Base-by-base conservation (phyloP, 2,113 vertebrate genomes). In the Oncorhynchus mykiss region DNA sequence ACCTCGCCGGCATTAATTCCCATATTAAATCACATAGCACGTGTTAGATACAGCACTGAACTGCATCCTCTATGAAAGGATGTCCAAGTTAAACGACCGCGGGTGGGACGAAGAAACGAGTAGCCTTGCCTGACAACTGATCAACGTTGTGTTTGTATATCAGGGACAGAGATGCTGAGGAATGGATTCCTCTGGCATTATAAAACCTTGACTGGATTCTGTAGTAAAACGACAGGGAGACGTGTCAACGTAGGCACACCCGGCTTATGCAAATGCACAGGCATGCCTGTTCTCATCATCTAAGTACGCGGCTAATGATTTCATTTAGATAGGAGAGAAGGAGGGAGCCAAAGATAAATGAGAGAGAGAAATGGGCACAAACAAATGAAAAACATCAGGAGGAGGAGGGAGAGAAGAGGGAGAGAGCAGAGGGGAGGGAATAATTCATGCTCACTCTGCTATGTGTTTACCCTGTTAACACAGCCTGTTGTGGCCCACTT, bases 401-500 rank as follows among this genome's bases (percentile, higher is more conserved):
- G 16, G 11, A 24, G 16, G 11, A 45, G 18, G 3, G 16, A 45
- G 67, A 69, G 67, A 34, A 27, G 27, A 27, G 27, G 27, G 27
- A 27, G 27, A 27, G 27, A 27, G 27, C 27, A 27, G 27, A 27
- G 27, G 27, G 64, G 71, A 67, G 78, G 16, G 69, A 77, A 48
- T 67, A 77, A 82, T 73, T 76, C 66, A 45, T 77, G 73, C 65
- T 88, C 79, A 70, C 71, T 78, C 78, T 79, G 78, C 68, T 72
- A 65, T 78, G 78, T 34, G 65, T 75, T 73, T 81, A 54, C 76
- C 78, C 86, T 78, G 83, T 88, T 87, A 90, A 82, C 78, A 75
- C 71, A 75, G 67, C 81, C 75, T 71, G 78, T 82, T 79, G 74
- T 76, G 78, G 77, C 85, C 79, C 80, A 84, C 85, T 91, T 85